These are phyloP conservation scores for Spea bombifrons DNA, from an alignment of 2,113 vertebrate species.

Conservation along the genomic window DNA sequence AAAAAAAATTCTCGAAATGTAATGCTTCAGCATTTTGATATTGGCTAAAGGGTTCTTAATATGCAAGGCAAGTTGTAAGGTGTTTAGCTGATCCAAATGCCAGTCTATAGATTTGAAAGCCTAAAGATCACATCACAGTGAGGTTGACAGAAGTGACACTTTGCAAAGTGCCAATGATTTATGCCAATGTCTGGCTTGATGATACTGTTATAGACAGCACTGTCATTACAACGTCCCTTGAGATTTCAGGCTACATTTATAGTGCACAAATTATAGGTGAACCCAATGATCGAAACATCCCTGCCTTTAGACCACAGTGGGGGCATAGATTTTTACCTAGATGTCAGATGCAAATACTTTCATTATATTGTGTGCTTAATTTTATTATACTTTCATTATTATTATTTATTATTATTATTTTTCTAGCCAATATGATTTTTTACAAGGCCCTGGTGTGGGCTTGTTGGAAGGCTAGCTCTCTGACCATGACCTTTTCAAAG, in stretches of 20 bases:
- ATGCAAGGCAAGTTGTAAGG: conserved; percentile 80
- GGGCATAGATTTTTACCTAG: conserved; percentile 63
- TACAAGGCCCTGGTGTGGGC: background rate
- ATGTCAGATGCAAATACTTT: conserved; percentile 45
- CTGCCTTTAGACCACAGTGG: conserved; percentile 72
- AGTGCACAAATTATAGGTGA: conserved; percentile 91
- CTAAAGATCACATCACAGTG: conserved; percentile 98
- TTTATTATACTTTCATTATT: too few relatives aligned
- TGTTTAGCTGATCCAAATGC: conserved; percentile 94
- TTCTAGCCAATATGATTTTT: too few relatives aligned
- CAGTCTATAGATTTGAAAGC: conserved; percentile 99
- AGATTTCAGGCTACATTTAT: conserved; percentile 72
- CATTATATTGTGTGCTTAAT: too few relatives aligned
- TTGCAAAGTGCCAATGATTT: conserved; percentile 90
- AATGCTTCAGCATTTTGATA: conserved; percentile 75
- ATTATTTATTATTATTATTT: too few relatives aligned
- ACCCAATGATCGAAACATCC: conserved; percentile 73
- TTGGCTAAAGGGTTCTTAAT: conserved; percentile 81
- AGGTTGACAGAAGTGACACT: conserved; percentile 93
- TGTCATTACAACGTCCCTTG: conserved; percentile 89
- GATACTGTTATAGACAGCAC: conserved; percentile 92
- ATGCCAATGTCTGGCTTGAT: conserved; percentile 89
- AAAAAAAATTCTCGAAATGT: conserved; percentile 73
- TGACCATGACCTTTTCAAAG: conserved; percentile 37
- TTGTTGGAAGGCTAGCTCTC: background rate